phyloP scores from a whole-genome alignment of 2,888 invertebrate species.

The Colostygia pectinataria region DNA sequence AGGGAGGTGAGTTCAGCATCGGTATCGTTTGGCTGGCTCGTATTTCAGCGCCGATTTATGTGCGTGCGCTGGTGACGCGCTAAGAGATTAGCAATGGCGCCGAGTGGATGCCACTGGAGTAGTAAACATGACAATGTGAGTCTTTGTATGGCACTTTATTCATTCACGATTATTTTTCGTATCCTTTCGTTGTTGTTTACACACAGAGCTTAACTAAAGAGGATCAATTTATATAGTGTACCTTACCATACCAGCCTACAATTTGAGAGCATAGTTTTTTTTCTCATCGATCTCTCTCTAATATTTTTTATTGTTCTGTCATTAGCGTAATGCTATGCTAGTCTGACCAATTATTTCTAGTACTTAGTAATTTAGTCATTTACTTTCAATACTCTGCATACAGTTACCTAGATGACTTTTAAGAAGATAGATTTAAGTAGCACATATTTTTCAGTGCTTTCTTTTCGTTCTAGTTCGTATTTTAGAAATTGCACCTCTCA shows the following conservation, averaged over 20 bases:
- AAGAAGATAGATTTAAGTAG: too few species aligned
- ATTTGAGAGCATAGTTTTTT: too few species aligned
- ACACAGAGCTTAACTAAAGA: conserved; percentile 1
- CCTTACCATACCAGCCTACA: too few species aligned
- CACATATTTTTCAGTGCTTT: background rate
- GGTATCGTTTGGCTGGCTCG: conserved; percentile 58
- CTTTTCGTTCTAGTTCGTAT: background rate
- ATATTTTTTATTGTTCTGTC: too few species aligned
- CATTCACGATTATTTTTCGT: conserved; percentile 27
- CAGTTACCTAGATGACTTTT: too few species aligned
- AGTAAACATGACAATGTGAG: conserved; percentile 35
- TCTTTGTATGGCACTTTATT: conserved; percentile 32
- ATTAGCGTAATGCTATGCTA: too few species aligned
- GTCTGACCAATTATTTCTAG: too few species aligned
- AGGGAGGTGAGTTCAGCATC: conserved; percentile 60
- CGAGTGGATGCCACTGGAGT: conserved; percentile 29
- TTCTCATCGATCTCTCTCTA: too few species aligned
- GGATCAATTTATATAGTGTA: conserved; percentile 13
- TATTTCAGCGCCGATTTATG: conserved; percentile 75
- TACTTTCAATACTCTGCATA: too few species aligned
- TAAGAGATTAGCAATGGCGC: conserved; percentile 69
- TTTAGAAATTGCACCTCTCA: conserved; percentile 1
- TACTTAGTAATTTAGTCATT: too few species aligned
- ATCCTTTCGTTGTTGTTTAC: conserved; percentile 25
- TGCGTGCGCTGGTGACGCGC: conserved; percentile 76